phyloP scores from a whole-genome alignment of 2,113 vertebrate genomes.

The Microcebus griseorufus region DNA sequence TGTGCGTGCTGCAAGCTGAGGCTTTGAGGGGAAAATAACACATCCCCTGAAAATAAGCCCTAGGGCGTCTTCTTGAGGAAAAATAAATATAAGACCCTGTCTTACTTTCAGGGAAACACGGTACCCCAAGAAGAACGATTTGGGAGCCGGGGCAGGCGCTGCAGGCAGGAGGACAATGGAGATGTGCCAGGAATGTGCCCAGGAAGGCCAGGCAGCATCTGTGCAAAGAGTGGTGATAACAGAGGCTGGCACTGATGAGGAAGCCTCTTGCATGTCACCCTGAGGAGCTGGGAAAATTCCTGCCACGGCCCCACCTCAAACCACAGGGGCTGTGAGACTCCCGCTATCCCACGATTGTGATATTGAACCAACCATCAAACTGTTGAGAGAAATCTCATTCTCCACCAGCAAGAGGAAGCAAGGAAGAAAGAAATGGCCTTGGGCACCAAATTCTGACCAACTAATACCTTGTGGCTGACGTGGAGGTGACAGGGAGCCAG shows the following conservation, averaged over 20 bases:
- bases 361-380: neutral
- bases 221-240: rapidly evolving
- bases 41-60: too few species aligned
- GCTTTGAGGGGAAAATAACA: too few species aligned
- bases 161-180: too few species aligned
- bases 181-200: too few species aligned
- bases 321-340: neutral
- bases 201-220: neutral
- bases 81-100: too few species aligned
- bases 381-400: neutral
- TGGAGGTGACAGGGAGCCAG: neutral
- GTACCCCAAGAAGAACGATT: neutral
- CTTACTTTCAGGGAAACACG: too few species aligned
- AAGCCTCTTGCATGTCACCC: neutral
- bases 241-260: rapidly evolving
- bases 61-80: too few species aligned
- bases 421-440: neutral
- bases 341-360: neutral
- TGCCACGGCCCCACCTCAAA: neutral
- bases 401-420: neutral
- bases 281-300: neutral
- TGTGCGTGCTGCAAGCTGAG: too few species aligned
- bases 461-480: neutral
- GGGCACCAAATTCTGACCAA: neutral
- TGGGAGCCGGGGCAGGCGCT: too few species aligned